Percentiles rank a stretch among this genome's conserved stretches.
These are phyloP conservation scores for Lindbergichthys nudifrons DNA, from an alignment of 2,797 vertebrate species.

Conservation along the genomic window DNA sequence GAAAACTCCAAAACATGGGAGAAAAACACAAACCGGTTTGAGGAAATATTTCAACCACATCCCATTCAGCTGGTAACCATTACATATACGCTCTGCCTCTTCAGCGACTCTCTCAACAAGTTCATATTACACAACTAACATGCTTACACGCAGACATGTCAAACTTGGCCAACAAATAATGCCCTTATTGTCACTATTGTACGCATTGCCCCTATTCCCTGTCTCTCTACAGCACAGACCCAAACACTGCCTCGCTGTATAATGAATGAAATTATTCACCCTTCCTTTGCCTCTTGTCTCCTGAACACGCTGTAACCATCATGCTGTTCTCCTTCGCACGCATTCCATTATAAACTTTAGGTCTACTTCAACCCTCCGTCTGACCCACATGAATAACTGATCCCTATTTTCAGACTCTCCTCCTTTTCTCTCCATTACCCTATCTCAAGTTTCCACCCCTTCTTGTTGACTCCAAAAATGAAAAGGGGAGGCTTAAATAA, in stretches of 20 bases:
- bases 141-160: slow-evolving; percentile 21
- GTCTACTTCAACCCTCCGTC: slow-evolving; percentile 17
- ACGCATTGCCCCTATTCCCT: slow-evolving; percentile 35
- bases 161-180: slow-evolving; percentile 50
- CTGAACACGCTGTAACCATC: slow-evolving; percentile 47
- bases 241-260: slow-evolving; percentile 39
- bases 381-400: slow-evolving; percentile 35
- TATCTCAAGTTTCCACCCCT: slow-evolving; percentile 35
- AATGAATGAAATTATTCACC: slow-evolving; percentile 69
- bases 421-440: slow-evolving; percentile 33
- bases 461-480: slow-evolving; percentile 4
- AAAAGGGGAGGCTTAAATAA: too few relatives aligned
- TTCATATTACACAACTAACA: slow-evolving; percentile 23
- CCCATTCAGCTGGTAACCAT: slow-evolving; percentile 6
- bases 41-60: slow-evolving; percentile 8
- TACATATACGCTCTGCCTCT: background rate
- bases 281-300: slow-evolving; percentile 63
- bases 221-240: slow-evolving; percentile 25
- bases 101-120: slow-evolving; percentile 22
- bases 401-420: slow-evolving; percentile 44
- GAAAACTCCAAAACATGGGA: background rate
- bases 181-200: slow-evolving; percentile 52
- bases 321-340: slow-evolving; percentile 44
- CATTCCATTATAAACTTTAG: slow-evolving; percentile 42
- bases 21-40: background rate